Conservation (phyloP, 2,888 invertebrate species). For the Morpho deidamia region DNA sequence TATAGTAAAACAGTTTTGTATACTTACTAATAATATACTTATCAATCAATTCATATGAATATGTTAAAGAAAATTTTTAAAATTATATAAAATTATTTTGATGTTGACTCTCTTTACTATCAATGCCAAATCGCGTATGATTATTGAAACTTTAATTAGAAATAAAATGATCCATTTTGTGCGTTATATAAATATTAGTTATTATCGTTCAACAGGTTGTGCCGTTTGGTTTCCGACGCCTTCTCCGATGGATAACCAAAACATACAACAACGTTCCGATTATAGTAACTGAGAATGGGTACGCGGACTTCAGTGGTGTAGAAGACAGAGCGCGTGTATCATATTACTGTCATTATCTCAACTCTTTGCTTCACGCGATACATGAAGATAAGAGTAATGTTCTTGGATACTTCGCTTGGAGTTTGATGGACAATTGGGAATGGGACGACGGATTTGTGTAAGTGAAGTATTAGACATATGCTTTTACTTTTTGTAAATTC, state of each 20-base stretch:
- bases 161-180: no score
- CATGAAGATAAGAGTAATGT: slow-evolving; percentile 81
- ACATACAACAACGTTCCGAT: slow-evolving; percentile 73
- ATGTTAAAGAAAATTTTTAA: no score
- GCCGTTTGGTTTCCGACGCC: slow-evolving; percentile 77
- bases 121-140: no score
- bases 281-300: slow-evolving; percentile 77
- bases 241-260: slow-evolving; percentile 74
- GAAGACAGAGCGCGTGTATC: slow-evolving; percentile 76
- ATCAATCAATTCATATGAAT: no score
- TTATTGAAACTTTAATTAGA: no score
- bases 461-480: no score
- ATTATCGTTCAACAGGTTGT: slow-evolving; percentile 54
- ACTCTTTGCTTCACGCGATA: slow-evolving; percentile 67
- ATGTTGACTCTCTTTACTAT: no score
- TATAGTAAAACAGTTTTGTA: no score
- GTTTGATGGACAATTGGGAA: slow-evolving; percentile 90
- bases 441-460: slow-evolving; percentile 88
- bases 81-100: no score
- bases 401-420: slow-evolving; percentile 87
- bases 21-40: no score
- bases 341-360: slow-evolving; percentile 76
- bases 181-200: no score
- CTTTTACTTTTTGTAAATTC: no score
- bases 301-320: slow-evolving; percentile 69